These are phyloP conservation scores for Plemyria rubiginata DNA, from an alignment of 2,888 invertebrate species.

Conservation along the genomic window DNA sequence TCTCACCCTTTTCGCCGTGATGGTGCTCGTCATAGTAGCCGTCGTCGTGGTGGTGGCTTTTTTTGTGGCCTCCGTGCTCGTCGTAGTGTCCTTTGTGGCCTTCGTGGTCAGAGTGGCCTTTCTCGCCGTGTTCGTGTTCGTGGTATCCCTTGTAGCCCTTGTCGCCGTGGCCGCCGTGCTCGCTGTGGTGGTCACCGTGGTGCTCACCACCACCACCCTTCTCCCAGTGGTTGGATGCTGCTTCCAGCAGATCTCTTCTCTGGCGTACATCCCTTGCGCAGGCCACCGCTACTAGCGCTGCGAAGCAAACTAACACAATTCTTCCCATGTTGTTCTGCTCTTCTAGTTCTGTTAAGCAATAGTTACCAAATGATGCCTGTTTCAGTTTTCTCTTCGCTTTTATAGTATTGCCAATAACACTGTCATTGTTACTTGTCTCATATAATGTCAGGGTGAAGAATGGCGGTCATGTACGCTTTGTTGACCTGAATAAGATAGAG, in stretches of 20 bases:
- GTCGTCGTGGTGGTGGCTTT: constrained; percentile 87
- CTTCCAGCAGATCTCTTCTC: constrained; percentile 77
- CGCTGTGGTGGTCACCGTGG: constrained; percentile 85
- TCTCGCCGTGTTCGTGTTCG: constrained; percentile 87
- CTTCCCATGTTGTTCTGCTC: constrained; percentile 67
- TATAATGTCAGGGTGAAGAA: constrained; percentile 79
- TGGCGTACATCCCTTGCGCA: constrained; percentile 79
- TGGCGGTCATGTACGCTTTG: constrained; percentile 64
- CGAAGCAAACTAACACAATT: constrained; percentile 64
- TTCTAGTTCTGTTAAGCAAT: constrained; percentile 67
- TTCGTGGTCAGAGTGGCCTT: constrained; percentile 89
- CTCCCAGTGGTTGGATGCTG: constrained; percentile 78
- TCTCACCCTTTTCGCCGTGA: constrained; percentile 87
- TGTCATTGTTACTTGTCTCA: constrained; percentile 51
- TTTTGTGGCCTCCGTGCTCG: constrained; percentile 86
- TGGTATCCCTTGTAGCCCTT: constrained; percentile 89
- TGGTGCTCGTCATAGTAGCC: constrained; percentile 87
- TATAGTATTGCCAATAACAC: constrained; percentile 79
- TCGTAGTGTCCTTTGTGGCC: constrained; percentile 85
- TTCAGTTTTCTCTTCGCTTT: constrained; percentile 72
- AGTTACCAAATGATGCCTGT: constrained; percentile 80
- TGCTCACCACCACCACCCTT: constrained; percentile 87
- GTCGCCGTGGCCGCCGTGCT: constrained; percentile 87
- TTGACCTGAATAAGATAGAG: constrained; percentile 67
- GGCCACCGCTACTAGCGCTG: constrained; percentile 71